Evolutionary conservation across 2,113 vertebrate genomes (phyloP), one percentile per base, ranked within the genome.

Genomic region (Scartelaos histophorus): DNA sequence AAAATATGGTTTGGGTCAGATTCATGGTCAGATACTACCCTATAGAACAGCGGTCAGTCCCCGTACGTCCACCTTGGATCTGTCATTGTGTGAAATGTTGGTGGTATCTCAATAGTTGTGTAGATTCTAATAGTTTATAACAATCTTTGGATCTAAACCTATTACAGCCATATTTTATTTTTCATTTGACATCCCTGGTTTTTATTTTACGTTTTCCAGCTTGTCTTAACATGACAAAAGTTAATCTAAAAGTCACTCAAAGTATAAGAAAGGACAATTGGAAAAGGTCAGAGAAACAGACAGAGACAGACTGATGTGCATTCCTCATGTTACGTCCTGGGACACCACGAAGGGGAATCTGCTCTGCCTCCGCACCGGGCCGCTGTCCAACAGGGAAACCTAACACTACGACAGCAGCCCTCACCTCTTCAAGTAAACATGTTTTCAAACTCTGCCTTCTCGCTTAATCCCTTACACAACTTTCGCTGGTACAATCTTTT

Each of bases 321-420:
- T 94, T 95, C 93, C 94, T 95, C 93, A 91, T 92, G 90, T 95
- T 95, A 94, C 93, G 90, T 94, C 94, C 94, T 85, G 93, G 79
- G 89, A 92, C 94, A 94, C 93, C 92, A 93, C 92, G 92, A 94
- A 54, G 95, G 94, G 94, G 95, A 95, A 95, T 95, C 94, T 91
- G 89, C 56, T 15, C 80, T 92, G 72, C 94, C 95, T 93, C 93
- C 85, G 73, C 91, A 88, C 94, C 92, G 95, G 95, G 95, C 94
- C 75, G 78, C 80, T 72, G 87, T 96, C 95, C 95, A 95, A 94
- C 82, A 95, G 94, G 95, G 94, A 96, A 96, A 95, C 95, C 95
- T 96, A 93, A 96, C 93, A 95, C 91, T 92, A 86, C 92, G 92
- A 94, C 90, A 92, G 94, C 94, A 95, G 92, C 90, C 93, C 74